Base-by-base conservation (phyloP, 2,888 invertebrate genomes). In the Pristionchus entomophagus region DNA sequence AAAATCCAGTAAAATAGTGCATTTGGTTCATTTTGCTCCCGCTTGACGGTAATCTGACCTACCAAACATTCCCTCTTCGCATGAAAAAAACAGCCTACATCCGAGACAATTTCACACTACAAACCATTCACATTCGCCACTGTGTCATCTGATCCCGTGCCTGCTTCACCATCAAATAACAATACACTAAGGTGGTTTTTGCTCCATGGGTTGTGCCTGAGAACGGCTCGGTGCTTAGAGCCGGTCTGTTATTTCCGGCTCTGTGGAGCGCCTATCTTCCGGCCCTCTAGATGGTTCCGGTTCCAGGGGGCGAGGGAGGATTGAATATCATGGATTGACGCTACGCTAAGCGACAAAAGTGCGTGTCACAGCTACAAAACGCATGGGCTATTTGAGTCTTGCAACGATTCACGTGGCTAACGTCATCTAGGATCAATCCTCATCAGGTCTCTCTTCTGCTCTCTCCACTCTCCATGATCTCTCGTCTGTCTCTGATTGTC, bases 181-280 rank as follows among this genome's bases (percentile, higher is more conserved):
- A n/a, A n/a, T n/a, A n/a, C n/a, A n/a, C n/a, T n/a, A n/a, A n/a
- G n/a, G n/a, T n/a, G n/a, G n/a, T n/a, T n/a, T n/a, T n/a, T n/a
- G n/a, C n/a, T n/a, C n/a, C n/a, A n/a, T n/a, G n/a, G n/a, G n/a
- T n/a, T n/a, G n/a, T n/a, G n/a, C n/a, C n/a, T n/a, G n/a, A n/a
- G n/a, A n/a, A n/a, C n/a, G n/a, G n/a, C n/a, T n/a, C n/a, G n/a
- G n/a, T n/a, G n/a, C n/a, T n/a, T n/a, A n/a, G n/a, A n/a, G n/a
- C n/a, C n/a, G 14, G 65, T 35, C 35, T 65, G 35, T 65, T 65
- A 65, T 65, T 65, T 65, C 65, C 65, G 65, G 65, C 22, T 38
- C 35, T 35, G 56, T 35, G 65, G 59, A 26, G 5, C 56, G n/a
- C 29, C 65, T 38, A 65, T 65, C 35, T 65, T 35, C 65, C 65